These are phyloP conservation scores for Lepus timidus DNA, from an alignment of 2,113 vertebrate species.

Conservation along the genomic window DNA sequence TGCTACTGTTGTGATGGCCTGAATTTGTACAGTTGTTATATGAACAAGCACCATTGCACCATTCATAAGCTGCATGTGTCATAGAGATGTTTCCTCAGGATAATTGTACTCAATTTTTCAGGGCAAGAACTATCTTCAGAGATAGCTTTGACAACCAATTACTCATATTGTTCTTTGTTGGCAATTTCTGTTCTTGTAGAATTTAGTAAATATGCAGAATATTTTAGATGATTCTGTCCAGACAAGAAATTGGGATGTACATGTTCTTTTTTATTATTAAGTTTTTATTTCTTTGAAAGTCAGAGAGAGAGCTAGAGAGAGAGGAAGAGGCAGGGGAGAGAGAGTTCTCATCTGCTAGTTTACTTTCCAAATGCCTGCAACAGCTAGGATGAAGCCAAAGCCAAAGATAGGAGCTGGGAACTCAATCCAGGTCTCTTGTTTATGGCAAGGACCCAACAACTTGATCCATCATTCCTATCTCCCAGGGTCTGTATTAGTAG, in stretches of 20 bases:
- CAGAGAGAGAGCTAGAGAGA: too few relatives aligned
- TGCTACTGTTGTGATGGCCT: background rate
- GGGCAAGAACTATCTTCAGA: background rate
- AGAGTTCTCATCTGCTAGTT: too few relatives aligned
- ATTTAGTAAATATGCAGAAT: background rate
- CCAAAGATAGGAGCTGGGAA: too few relatives aligned
- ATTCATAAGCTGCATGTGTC: background rate
- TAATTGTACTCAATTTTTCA: constrained; percentile 1
- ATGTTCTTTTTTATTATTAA: too few relatives aligned
- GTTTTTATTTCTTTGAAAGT: too few relatives aligned
- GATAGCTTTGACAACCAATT: background rate
- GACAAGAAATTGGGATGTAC: background rate
- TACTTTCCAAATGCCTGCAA: too few relatives aligned
- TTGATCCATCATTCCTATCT: too few relatives aligned
- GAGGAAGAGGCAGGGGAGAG: too few relatives aligned
- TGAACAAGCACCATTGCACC: background rate
- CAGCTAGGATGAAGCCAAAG: too few relatives aligned
- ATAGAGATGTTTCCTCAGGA: background rate
- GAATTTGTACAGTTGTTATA: background rate
- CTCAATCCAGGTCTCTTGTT: too few relatives aligned
- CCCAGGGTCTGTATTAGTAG: too few relatives aligned
- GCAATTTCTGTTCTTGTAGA: background rate
- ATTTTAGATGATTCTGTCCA: constrained; percentile 9
- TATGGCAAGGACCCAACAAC: too few relatives aligned
- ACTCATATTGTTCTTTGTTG: background rate